Percentiles rank a stretch among this genome's conserved stretches.
These are phyloP conservation scores for Caloenas nicobarica DNA, from an alignment of 2,113 vertebrate genomes.

Conservation along the genomic window DNA sequence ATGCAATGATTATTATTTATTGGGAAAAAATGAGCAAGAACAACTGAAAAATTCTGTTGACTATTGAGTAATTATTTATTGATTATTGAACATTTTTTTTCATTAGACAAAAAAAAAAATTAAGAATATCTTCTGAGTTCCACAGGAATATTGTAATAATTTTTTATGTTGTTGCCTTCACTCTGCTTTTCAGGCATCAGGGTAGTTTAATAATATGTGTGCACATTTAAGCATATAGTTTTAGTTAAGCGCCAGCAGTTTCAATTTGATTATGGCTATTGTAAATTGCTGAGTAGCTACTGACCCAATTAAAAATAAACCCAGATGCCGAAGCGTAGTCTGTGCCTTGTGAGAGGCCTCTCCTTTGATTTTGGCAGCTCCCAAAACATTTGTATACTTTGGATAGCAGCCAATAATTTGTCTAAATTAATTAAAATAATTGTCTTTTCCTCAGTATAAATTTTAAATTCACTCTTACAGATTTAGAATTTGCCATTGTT, in stretches of 20 bases:
- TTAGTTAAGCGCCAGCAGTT: background rate
- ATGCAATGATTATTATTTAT: background rate
- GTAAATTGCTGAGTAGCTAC: background rate
- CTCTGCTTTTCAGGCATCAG: background rate
- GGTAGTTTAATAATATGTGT: background rate
- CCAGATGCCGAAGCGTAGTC: background rate
- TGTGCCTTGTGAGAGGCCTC: background rate
- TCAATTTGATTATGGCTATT: background rate
- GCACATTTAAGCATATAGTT: background rate
- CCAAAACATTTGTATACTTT: background rate
- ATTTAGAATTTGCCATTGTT: background rate
- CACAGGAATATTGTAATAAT: background rate
- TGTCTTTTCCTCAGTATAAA: background rate
- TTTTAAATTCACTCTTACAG: background rate
- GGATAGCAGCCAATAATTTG: background rate
- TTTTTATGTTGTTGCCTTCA: background rate
- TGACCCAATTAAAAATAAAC: background rate
- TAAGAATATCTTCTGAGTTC: background rate
- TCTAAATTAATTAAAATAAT: background rate
- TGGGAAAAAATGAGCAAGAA: background rate
- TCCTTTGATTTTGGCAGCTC: background rate
- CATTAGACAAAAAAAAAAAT: background rate
- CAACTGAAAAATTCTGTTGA: background rate
- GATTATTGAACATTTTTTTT: background rate
- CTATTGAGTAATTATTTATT: background rate